phyloP scores from a whole-genome alignment of 2,797 vertebrate genomes.

The Denticeps clupeoides region DNA sequence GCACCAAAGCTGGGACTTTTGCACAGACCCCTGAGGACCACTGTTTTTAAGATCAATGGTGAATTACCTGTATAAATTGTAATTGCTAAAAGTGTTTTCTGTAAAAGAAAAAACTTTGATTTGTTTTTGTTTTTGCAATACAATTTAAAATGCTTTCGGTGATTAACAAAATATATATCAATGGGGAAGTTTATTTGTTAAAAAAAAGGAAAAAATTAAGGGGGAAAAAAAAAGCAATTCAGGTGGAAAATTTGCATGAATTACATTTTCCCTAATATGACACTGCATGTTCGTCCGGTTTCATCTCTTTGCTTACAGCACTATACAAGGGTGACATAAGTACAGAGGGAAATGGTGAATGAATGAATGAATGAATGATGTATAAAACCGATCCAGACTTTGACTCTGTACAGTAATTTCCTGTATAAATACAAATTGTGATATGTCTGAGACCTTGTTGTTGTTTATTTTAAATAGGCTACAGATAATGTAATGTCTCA shows the following conservation, averaged over 20 bases:
- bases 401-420: slow-evolving; percentile 48
- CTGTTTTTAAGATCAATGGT: slow-evolving; percentile 30
- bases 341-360: slow-evolving; percentile 39
- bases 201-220: slow-evolving; percentile 15
- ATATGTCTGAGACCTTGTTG: slow-evolving; percentile 38
- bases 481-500: no score
- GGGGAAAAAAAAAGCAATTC: slow-evolving; percentile 27
- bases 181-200: slow-evolving; percentile 28
- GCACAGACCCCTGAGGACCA: slow-evolving; percentile 38
- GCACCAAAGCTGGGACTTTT: slow-evolving; percentile 9
- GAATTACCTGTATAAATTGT: slow-evolving; percentile 39
- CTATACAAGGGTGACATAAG: slow-evolving; percentile 41
- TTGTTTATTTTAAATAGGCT: no score
- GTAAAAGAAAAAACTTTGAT: slow-evolving; percentile 29
- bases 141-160: slow-evolving; percentile 25
- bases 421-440: slow-evolving; percentile 57
- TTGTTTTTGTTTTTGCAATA: slow-evolving; percentile 21
- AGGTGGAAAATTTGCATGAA: slow-evolving; percentile 45
- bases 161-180: slow-evolving; percentile 28
- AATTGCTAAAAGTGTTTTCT: slow-evolving; percentile 43
- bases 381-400: slow-evolving; percentile 31
- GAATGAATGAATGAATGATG: slow-evolving; percentile 40
- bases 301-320: slow-evolving; percentile 45
- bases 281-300: slow-evolving; percentile 48
- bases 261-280: slow-evolving; percentile 39